Percentiles rank a stretch among this genome's conserved stretches.
Conservation (phyloP, 2,113 vertebrate genomes). For the Puma concolor region DNA sequence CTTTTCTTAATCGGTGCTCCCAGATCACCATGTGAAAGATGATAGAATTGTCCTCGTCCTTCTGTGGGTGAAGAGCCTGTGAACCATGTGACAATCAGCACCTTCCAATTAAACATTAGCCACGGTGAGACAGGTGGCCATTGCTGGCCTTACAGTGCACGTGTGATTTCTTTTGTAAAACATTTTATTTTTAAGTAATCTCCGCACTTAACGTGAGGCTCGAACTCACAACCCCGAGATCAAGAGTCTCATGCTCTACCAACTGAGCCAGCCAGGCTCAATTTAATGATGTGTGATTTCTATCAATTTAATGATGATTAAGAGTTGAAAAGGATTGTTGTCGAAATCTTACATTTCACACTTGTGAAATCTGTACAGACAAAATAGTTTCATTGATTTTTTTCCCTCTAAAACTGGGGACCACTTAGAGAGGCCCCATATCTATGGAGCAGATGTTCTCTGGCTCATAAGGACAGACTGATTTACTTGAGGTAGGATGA, state of each 20-base stretch:
- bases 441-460: background rate
- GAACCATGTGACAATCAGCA: background rate
- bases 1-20: background rate
- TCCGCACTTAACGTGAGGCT: too few relatives aligned
- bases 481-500: background rate
- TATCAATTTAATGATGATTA: background rate
- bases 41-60: background rate
- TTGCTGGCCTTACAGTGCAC: background rate
- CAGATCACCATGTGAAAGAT: background rate
- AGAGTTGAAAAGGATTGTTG: background rate
- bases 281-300: background rate
- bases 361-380: background rate
- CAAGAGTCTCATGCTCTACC: too few relatives aligned
- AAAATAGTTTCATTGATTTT: background rate
- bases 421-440: background rate
- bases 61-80: background rate
- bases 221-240: too few relatives aligned
- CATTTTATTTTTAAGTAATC: too few relatives aligned
- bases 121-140: background rate
- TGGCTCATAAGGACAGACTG: background rate
- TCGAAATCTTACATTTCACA: background rate
- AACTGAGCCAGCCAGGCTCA: too few relatives aligned
- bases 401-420: background rate
- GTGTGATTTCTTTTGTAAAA: background rate
- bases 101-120: background rate